A percentile compares a stretch with the other conserved stretches of the same genome.
These are phyloP conservation scores for Crioceris asparagi DNA, from an alignment of 2,888 invertebrate genomes.

Conservation along the genomic window DNA sequence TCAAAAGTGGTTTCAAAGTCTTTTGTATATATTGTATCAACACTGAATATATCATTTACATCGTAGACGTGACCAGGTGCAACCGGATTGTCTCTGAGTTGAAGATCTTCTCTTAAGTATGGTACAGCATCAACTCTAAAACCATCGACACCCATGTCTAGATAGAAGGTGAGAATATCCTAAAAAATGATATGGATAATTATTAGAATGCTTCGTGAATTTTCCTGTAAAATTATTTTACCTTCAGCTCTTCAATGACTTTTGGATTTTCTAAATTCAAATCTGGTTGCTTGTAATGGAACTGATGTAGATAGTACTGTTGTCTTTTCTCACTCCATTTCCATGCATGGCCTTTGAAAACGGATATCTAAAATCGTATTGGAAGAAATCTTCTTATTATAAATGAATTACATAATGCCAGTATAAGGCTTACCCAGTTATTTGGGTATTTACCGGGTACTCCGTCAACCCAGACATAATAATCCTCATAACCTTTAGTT, in stretches of 20 bases:
- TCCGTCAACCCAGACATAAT: slow-evolving; percentile 67
- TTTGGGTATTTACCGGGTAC: slow-evolving; percentile 46
- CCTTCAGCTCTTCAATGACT: slow-evolving; percentile 55
- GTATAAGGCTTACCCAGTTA: slow-evolving; percentile 52
- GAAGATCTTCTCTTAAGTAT: slow-evolving; percentile 36
- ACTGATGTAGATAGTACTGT: slow-evolving; percentile 75
- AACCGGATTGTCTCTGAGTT: slow-evolving; percentile 37
- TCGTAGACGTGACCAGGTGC: slow-evolving; percentile 29
- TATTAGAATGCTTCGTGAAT: too few species aligned
- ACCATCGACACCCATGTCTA: slow-evolving; percentile 75
- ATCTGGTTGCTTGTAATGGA: slow-evolving; percentile 66
- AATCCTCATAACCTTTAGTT: slow-evolving; percentile 56
- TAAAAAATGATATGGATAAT: too few species aligned
- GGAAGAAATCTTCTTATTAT: background rate
- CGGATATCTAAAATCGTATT: slow-evolving; percentile 23
- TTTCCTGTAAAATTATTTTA: too few species aligned
- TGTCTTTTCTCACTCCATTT: slow-evolving; percentile 50
- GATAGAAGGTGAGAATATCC: slow-evolving; percentile 65
- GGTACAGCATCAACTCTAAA: slow-evolving; percentile 73
- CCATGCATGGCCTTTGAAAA: slow-evolving; percentile 30
- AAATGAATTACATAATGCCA: background rate
- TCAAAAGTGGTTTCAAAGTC: slow-evolving; percentile 47
- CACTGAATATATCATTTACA: slow-evolving; percentile 48
- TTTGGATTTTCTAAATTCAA: slow-evolving; percentile 64
- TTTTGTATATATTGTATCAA: slow-evolving; percentile 52